Evolutionary conservation across 2,888 invertebrate genomes (phyloP), one percentile per base, ranked within the genome.

Genomic region (Smittia sp.): DNA sequence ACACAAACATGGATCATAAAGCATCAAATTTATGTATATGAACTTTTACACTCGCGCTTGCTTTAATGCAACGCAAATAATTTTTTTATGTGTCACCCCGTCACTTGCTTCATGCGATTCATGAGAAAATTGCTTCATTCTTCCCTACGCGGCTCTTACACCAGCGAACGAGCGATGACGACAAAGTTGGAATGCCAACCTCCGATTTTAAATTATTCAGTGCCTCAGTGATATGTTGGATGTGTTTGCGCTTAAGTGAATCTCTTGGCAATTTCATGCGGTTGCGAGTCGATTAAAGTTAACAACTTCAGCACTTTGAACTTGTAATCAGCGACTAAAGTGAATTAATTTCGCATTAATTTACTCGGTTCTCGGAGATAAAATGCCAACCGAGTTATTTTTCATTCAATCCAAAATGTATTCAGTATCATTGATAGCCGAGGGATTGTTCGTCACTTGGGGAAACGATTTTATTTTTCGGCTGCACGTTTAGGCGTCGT

Each of bases 11-110:
- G 67, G 39, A 67, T 20, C 39, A 67, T 67, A 39, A 67, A 67
- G 11, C 67, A 67, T n/a, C 13, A 67, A 67, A 39, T 67, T 67
- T 67, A 67, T 67, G 27, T 67, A 39, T 27, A 66, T 38, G 65
- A 41, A 39, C 39, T 67, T 67, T 63, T 20, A 7, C 27, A 20
- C 22, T 58, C 20, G 1, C 58, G 9, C 58, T 20, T 18, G 18
- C 58, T 58, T 58, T 58, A 58, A 58, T 58, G 58, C 58, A 58
- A 18, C 58, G 20, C 20, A 58, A 58, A 58, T 58, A 58, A 58
- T 20, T 18, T 20, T 58, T 58, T 58, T 58, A 58, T 58, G n/a
- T 20, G 22, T 58, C 22, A 18, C 9, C 3, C 15, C n/a, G n/a
- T n/a, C n/a, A n/a, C n/a, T n/a, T n/a, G n/a, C n/a, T n/a, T 41